Evolutionary conservation across 2,113 vertebrate species (phyloP).

Genomic region (Leucoraja erinaceus): DNA sequence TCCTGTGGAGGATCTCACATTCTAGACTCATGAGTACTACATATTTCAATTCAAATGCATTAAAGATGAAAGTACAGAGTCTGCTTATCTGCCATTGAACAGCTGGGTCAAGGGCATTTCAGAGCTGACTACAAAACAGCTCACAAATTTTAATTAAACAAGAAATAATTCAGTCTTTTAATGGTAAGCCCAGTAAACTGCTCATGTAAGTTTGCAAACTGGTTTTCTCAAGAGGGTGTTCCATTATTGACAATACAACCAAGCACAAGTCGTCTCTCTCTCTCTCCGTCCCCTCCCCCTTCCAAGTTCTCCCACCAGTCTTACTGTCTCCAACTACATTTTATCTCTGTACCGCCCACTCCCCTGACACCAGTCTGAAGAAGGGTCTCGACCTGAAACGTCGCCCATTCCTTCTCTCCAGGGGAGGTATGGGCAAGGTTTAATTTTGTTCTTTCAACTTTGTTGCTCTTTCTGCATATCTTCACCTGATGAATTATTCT

Average conservation of each 20-base stretch:
- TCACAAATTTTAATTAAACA: neutral
- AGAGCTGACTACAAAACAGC: neutral
- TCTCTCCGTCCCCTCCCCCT: no score
- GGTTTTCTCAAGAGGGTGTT: neutral
- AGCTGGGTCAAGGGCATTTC: neutral
- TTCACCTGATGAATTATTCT: no score
- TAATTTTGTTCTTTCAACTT: no score
- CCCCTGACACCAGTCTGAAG: no score
- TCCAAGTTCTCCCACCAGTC: no score
- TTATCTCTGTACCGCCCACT: no score
- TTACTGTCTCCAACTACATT: no score
- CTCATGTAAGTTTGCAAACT: neutral
- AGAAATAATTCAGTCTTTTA: neutral
- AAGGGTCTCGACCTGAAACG: no score
- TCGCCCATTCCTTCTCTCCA: no score
- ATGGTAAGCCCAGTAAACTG: neutral
- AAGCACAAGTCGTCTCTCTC: neutral
- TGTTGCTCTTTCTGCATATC: no score
- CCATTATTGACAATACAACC: neutral
- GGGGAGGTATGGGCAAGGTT: no score
- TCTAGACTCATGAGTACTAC: neutral
- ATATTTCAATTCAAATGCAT: neutral
- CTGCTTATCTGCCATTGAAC: neutral
- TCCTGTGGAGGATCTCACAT: neutral
- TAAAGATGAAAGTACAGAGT: neutral